Conservation (phyloP, 2,113 vertebrate species). For the Eulemur rufifrons region DNA sequence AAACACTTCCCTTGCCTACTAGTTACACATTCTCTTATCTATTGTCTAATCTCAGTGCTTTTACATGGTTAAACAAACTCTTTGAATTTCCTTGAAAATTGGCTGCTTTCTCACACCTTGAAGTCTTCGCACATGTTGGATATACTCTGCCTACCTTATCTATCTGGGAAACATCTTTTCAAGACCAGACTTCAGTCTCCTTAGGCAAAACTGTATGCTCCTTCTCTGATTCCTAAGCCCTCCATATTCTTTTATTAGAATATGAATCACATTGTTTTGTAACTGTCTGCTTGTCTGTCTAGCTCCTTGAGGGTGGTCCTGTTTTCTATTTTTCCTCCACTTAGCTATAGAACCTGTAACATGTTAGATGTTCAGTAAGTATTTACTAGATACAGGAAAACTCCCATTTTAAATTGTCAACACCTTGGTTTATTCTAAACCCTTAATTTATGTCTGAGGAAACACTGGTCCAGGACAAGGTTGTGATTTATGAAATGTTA, state of each 20-base stretch:
- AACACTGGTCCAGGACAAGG: not conserved
- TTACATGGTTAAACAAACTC: not conserved
- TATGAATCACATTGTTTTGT: not conserved
- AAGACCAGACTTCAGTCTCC: not conserved
- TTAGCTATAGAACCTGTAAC: not conserved
- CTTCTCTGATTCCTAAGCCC: not conserved
- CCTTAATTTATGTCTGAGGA: not conserved
- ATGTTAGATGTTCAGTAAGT: not conserved
- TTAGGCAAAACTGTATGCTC: not conserved
- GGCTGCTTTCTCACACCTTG: not conserved
- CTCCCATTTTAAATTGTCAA: not conserved
- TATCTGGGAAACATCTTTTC: slow-evolving; percentile 8
- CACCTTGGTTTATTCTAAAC: not conserved
- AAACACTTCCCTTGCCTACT: not conserved
- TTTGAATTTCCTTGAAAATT: not conserved
- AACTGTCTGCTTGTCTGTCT: not conserved
- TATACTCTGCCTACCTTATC: not conserved
- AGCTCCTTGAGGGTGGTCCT: not conserved
- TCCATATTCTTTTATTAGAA: not conserved
- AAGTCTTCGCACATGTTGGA: not conserved
- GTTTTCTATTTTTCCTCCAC: not conserved
- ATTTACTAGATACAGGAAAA: not conserved
- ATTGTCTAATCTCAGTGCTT: not conserved
- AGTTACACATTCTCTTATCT: not conserved
- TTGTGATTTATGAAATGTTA: not conserved